A percentile compares a stretch with the other conserved stretches of the same genome.
phyloP scores from a whole-genome alignment of 2,113 vertebrate species.

The Pterocles burchelli region DNA sequence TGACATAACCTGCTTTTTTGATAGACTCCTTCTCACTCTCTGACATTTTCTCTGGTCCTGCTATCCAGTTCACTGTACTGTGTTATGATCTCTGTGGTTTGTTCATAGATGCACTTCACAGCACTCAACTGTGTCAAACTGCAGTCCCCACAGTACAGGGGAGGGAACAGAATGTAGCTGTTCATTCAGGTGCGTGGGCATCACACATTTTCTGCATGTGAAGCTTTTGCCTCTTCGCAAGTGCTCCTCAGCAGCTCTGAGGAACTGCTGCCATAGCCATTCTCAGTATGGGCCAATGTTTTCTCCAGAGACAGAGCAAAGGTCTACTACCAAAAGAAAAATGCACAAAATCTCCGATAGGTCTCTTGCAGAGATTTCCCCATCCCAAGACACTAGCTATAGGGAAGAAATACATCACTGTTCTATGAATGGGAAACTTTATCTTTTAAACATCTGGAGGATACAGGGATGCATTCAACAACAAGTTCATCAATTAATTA shows the following conservation, averaged over 20 bases:
- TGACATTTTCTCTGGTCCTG: neutral
- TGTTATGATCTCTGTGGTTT: neutral
- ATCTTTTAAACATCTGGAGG: neutral
- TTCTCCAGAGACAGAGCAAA: neutral
- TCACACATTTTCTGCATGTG: neutral
- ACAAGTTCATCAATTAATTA: neutral
- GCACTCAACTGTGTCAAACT: neutral
- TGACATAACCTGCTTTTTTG: neutral
- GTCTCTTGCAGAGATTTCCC: neutral
- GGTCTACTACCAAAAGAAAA: neutral
- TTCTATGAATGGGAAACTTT: neutral
- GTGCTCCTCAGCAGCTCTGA: neutral
- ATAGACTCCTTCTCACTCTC: neutral
- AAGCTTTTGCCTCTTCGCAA: neutral
- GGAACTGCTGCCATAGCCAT: neutral
- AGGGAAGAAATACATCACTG: neutral
- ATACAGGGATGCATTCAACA: neutral
- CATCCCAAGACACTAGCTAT: neutral
- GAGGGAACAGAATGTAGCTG: neutral
- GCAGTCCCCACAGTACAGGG: too few species aligned
- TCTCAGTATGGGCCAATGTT: neutral
- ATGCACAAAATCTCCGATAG: neutral
- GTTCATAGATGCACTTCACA: accelerated
- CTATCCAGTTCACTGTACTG: neutral
- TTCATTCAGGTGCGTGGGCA: neutral